Evolutionary conservation across 2,797 vertebrate species (phyloP).

Genomic region (Gephyroberyx darwinii): DNA sequence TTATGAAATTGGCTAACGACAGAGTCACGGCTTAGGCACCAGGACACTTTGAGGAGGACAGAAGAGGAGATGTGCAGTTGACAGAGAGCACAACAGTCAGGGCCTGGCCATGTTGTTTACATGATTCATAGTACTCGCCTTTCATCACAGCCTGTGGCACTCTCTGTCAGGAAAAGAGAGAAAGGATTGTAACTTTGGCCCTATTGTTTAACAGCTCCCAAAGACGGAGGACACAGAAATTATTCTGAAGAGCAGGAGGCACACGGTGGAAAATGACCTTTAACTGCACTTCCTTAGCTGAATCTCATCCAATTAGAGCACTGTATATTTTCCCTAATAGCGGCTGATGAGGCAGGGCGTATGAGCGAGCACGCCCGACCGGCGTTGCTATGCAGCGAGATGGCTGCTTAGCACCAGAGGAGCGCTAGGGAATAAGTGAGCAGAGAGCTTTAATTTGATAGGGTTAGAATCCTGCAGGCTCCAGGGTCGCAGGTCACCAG

Average conservation of each 20-base stretch:
- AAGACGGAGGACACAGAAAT: slow-evolving; percentile 85
- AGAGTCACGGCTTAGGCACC: slow-evolving; percentile 69
- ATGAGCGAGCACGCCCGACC: slow-evolving; percentile 95
- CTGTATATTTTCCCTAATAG: slow-evolving; percentile 99
- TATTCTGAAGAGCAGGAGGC: slow-evolving; percentile 91
- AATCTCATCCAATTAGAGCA: slow-evolving; percentile 99
- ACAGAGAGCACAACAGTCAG: slow-evolving; percentile 72
- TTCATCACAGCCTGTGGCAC: slow-evolving; percentile 76
- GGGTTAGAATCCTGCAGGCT: slow-evolving; percentile 99
- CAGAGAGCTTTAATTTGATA: slow-evolving; percentile 99
- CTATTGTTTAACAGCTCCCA: slow-evolving; percentile 93
- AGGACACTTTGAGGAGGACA: slow-evolving; percentile 59
- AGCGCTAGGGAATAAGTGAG: slow-evolving; percentile 99
- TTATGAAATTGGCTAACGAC: slow-evolving; percentile 77
- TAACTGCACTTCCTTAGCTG: slow-evolving; percentile 98
- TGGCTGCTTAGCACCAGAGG: slow-evolving; percentile 94
- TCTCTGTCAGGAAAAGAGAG: slow-evolving; percentile 75
- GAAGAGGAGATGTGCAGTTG: slow-evolving; percentile 66
- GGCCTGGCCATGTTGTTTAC: slow-evolving; percentile 80
- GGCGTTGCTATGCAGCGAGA: slow-evolving; percentile 99
- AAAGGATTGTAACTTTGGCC: slow-evolving; percentile 85
- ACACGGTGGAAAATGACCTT: slow-evolving; percentile 97
- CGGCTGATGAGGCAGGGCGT: slow-evolving; percentile 96
- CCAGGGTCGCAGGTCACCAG: slow-evolving; percentile 92
- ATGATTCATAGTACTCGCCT: slow-evolving; percentile 77